A percentile compares a stretch with the other conserved stretches of the same genome.
phyloP scores from a whole-genome alignment of 2,113 vertebrate genomes.

The Entelurus aequoreus region DNA sequence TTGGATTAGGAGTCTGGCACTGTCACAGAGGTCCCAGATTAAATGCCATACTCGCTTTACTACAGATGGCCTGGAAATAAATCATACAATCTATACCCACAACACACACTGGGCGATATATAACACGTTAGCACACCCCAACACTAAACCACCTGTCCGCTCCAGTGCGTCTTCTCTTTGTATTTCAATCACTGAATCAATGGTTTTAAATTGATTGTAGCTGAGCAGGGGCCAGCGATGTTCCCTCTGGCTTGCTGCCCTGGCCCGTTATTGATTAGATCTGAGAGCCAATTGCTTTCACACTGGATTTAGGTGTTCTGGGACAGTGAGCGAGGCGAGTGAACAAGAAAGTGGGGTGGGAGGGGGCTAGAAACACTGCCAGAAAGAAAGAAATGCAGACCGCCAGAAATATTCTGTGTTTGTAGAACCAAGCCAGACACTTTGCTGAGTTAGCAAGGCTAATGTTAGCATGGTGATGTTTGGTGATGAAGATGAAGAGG shows the following conservation, averaged over 20 bases:
- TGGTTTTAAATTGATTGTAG: slow-evolving; percentile 70
- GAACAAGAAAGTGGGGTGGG: slow-evolving; percentile 9
- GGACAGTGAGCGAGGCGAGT: slow-evolving; percentile 50
- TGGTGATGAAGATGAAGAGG: too few relatives aligned
- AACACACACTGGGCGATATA: slow-evolving; percentile 52
- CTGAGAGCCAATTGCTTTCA: slow-evolving; percentile 72
- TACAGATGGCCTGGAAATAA: slow-evolving; percentile 63
- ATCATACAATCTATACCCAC: slow-evolving; percentile 58
- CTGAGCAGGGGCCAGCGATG: slow-evolving; percentile 65
- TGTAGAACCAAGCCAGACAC: slow-evolving; percentile 22
- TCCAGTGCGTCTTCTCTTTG: slow-evolving; percentile 61
- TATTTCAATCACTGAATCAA: slow-evolving; percentile 73
- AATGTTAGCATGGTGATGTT: background rate
- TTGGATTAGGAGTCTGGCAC: slow-evolving; percentile 62
- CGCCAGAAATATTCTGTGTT: slow-evolving; percentile 4
- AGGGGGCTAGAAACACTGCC: slow-evolving; percentile 9
- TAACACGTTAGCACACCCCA: slow-evolving; percentile 57
- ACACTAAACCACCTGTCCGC: slow-evolving; percentile 58
- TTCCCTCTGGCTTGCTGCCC: slow-evolving; percentile 61
- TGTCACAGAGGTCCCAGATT: slow-evolving; percentile 63
- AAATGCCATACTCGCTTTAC: slow-evolving; percentile 72
- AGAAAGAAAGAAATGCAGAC: background rate
- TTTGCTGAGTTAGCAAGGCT: slow-evolving; percentile 24
- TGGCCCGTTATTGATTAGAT: slow-evolving; percentile 68
- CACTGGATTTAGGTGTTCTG: slow-evolving; percentile 72